Percentiles rank a stretch among this genome's conserved stretches.
These are phyloP conservation scores for Phylloscopus trochilus DNA, from an alignment of 2,113 vertebrate genomes.

Conservation along the genomic window DNA sequence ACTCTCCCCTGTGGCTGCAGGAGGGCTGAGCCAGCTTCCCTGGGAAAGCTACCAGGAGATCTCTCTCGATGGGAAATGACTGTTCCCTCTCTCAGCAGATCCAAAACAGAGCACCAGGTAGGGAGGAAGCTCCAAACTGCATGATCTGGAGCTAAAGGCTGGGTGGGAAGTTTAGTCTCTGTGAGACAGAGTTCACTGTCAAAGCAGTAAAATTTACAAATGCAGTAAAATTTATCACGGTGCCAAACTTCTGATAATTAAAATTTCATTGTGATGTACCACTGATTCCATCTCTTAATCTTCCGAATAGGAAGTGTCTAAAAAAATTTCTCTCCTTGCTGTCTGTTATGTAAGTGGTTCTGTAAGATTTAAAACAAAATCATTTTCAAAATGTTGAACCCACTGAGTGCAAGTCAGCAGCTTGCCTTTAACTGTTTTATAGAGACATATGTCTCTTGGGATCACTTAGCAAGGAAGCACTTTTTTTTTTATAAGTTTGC, in stretches of 20 bases:
- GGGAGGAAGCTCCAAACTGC: not conserved
- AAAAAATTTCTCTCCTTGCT: not conserved
- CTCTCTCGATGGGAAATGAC: not conserved
- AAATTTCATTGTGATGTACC: conserved; percentile 13
- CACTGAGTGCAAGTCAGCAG: conserved; percentile 29
- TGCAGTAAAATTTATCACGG: not conserved
- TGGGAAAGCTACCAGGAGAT: not conserved
- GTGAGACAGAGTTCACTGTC: not conserved
- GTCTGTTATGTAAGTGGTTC: conserved; percentile 30
- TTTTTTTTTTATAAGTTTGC: not conserved
- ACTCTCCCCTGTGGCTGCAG: not conserved
- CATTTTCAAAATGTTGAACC: conserved; percentile 21
- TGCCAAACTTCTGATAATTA: conserved; percentile 31
- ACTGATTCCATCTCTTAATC: not conserved
- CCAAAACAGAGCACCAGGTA: not conserved
- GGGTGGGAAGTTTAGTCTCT: not conserved
- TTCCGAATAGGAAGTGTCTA: conserved; percentile 24
- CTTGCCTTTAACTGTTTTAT: conserved; percentile 14
- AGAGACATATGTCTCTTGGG: conserved; percentile 33
- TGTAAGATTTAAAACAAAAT: conserved; percentile 45
- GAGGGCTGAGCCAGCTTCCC: not conserved
- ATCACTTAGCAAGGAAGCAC: conserved; percentile 41
- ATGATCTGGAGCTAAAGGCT: not conserved
- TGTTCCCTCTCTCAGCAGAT: not conserved
- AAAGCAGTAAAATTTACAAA: not conserved